Evolutionary conservation across 2,113 vertebrate species (phyloP), one percentile per base, ranked within the genome.

Genomic region (Tupaia chinensis): DNA sequence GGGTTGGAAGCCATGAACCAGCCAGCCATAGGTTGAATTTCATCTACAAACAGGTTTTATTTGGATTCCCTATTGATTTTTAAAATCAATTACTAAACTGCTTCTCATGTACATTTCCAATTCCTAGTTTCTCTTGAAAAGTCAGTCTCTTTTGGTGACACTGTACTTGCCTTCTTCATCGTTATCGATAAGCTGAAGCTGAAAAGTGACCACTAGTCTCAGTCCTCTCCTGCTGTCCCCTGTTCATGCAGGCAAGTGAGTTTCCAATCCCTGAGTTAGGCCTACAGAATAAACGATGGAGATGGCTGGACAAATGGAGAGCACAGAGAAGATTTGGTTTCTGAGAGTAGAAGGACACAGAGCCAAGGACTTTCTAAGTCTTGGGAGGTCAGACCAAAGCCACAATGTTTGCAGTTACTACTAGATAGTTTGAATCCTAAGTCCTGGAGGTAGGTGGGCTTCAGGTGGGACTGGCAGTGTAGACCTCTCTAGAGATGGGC

Each of bases 161-260:
- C 1, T 17, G 20, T 53, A 19, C 29, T 22, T 34, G 58, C 1
- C n/a, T 63, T 32, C 53, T 19, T 17, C 74, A 44, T 0, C 0
- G 4, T 19, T 27, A 20, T 74, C 69, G 32, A 19, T 66, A 56
- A 65, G 14, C 7, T 1, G n/a, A 69, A 77, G 27, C 11, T 9
- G 9, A 82, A 70, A 66, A 78, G 69, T 0, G 7, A 58, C 22
- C 16, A 3, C 11, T 3, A 19, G 34, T 32, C 14, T 54, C 54
- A 7, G 44, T 1, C 23, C 7, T 29, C 58, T 19, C 16, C n/a
- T 65, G 17, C 56, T 9, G 23, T 53, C 6, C 58, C 11, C 65
- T 61, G 13, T 5, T 14, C 8, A 0, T 9, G 13, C 2, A 5
- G 32, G 23, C 25, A 0, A 1, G 22, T 34, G 56, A 23, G 68